phyloP scores from a whole-genome alignment of 2,888 invertebrate genomes.

The Agrilus biguttatus region DNA sequence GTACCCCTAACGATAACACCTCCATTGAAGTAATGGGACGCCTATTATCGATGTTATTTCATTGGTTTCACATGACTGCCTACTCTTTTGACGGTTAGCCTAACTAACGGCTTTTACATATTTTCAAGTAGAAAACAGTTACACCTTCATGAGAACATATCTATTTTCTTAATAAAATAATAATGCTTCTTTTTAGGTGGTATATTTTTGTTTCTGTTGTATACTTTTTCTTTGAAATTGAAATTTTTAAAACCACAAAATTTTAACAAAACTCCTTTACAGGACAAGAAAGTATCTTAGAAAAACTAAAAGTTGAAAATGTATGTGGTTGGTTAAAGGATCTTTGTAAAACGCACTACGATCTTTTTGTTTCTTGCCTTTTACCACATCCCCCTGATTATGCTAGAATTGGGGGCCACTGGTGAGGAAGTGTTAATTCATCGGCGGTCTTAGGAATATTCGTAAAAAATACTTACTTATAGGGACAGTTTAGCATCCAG shows the following conservation, averaged over 20 bases:
- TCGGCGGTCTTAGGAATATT: no score
- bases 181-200: neutral
- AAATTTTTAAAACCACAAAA: neutral
- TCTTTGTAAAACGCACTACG: conserved; percentile 71
- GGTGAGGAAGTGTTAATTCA: conserved; percentile 38
- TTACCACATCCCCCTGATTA: conserved; percentile 94
- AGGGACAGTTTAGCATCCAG: conserved; percentile 75
- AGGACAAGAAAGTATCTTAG: conserved; percentile 72
- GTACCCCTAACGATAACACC: conserved; percentile 63
- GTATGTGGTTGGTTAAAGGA: conserved; percentile 85
- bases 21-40: conserved; percentile 73
- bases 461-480: conserved; percentile 9
- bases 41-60: conserved; percentile 89
- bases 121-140: no score
- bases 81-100: conserved; percentile 80
- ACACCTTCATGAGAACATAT: no score
- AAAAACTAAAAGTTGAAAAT: conserved; percentile 82
- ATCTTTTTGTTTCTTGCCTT: conserved; percentile 83
- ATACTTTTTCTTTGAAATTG: no score
- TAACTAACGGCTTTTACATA: neutral
- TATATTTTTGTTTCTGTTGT: neutral
- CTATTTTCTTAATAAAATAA: neutral
- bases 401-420: conserved; percentile 90
- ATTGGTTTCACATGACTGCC: conserved; percentile 98
- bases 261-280: neutral